Evolutionary conservation across 2,888 invertebrate species (phyloP).

Genomic region (Coelinius sp.): DNA sequence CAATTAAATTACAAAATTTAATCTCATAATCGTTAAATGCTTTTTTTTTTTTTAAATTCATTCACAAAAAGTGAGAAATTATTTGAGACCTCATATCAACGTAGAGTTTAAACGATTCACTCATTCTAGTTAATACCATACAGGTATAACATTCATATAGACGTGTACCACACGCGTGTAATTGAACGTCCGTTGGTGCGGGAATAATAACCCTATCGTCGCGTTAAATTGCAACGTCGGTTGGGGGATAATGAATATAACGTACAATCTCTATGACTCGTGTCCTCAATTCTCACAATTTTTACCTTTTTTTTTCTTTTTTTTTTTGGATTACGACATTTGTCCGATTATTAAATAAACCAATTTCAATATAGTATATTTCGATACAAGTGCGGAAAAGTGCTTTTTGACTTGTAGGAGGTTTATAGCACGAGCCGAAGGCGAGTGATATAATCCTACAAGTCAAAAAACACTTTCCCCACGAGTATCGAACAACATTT

Average conservation of each 20-base stretch:
- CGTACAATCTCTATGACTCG: not conserved
- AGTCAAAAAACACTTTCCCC: too few species aligned
- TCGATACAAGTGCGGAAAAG: too few species aligned
- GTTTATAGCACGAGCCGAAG: too few species aligned
- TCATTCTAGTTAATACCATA: slow-evolving; percentile 21
- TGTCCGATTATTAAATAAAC: not conserved
- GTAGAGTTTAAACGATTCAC: slow-evolving; percentile 4
- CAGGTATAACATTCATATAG: slow-evolving; percentile 17
- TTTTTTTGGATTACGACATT: not conserved
- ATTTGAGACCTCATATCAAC: not conserved
- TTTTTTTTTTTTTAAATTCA: not conserved
- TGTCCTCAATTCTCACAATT: slow-evolving; percentile 18
- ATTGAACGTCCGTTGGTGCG: slow-evolving; percentile 54
- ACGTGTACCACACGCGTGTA: slow-evolving; percentile 46
- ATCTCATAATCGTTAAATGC: not conserved
- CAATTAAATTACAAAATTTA: not conserved
- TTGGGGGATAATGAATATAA: slow-evolving; percentile 7
- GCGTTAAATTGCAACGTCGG: slow-evolving; percentile 14
- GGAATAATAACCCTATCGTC: slow-evolving; percentile 50
- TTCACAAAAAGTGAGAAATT: not conserved
- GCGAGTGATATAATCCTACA: too few species aligned
- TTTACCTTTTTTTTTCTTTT: not conserved
- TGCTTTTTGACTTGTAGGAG: too few species aligned
- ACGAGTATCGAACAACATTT: too few species aligned
- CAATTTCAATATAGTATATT: too few species aligned